These are phyloP conservation scores for Ormyrus nitidulus DNA, from an alignment of 2,888 invertebrate genomes.

Conservation along the genomic window DNA sequence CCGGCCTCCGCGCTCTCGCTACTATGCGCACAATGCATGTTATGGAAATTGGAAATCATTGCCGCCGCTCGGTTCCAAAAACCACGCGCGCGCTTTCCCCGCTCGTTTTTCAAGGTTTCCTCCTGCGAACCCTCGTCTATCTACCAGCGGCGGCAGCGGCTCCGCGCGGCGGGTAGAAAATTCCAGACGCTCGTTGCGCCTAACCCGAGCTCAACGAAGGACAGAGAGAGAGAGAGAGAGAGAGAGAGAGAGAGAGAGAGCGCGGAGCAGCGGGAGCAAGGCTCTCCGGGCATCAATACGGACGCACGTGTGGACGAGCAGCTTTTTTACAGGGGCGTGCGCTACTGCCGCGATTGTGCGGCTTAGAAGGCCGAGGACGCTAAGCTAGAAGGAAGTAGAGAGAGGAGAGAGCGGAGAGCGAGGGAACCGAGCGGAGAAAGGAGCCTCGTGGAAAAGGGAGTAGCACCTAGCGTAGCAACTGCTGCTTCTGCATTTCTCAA, in stretches of 20 bases:
- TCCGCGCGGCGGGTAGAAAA: background rate
- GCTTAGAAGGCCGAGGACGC: conserved; percentile 30
- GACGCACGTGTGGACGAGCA: background rate
- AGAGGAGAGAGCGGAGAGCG: background rate
- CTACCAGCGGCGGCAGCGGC: background rate
- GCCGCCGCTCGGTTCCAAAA: background rate
- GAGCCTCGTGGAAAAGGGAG: conserved; percentile 28
- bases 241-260: no score
- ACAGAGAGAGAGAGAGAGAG: no score
- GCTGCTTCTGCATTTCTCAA: conserved; percentile 74
- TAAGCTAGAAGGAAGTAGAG: conserved; percentile 22
- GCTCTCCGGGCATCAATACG: background rate
- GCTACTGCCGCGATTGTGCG: conserved; percentile 1
- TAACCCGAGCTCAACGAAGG: no score
- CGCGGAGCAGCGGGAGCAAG: no score
- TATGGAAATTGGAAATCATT: no score
- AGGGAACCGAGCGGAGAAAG: background rate
- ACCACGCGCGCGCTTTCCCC: background rate
- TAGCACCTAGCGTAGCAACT: conserved; percentile 73
- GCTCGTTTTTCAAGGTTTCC: conserved; percentile 2
- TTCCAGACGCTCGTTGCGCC: no score
- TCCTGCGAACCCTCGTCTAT: background rate
- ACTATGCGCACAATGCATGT: no score
- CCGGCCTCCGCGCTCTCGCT: no score
- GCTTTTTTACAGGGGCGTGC: conserved; percentile 31